Conservation (phyloP, 2,797 vertebrate species). For the Sylvia borin region DNA sequence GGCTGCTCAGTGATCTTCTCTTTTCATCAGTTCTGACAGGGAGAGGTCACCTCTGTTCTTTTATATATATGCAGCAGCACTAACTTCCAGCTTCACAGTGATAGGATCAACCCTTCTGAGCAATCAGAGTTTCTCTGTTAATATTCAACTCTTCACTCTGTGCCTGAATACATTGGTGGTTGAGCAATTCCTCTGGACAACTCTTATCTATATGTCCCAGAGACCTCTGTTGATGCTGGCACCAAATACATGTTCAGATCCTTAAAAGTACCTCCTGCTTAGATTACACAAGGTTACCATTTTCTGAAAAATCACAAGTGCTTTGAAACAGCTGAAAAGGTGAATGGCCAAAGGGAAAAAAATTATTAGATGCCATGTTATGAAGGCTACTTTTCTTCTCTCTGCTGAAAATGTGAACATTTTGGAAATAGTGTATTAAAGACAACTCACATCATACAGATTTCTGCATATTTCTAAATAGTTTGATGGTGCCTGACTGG, state of each 20-base stretch:
- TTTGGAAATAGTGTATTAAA: background rate
- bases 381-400: background rate
- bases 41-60: background rate
- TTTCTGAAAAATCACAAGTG: conserved; percentile 27
- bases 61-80: conserved; percentile 42
- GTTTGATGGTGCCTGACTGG: background rate
- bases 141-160: conserved; percentile 69
- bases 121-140: conserved; percentile 65
- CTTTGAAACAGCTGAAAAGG: background rate
- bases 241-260: conserved; percentile 14
- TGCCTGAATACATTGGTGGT: conserved; percentile 51
- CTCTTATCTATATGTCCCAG: conserved; percentile 61
- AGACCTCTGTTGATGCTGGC: conserved; percentile 13
- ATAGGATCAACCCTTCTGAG: conserved; percentile 23
- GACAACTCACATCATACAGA: background rate
- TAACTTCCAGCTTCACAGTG: background rate
- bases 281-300: conserved; percentile 43
- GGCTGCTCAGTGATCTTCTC: conserved; percentile 39
- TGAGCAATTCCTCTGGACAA: conserved; percentile 76
- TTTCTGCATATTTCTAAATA: background rate
- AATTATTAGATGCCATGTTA: background rate
- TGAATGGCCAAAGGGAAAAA: background rate
- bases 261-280: conserved; percentile 8
- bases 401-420: background rate
- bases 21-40: background rate